Evolutionary conservation across 2,113 vertebrate genomes (phyloP), one percentile per base, ranked within the genome.

Genomic region (Azemiops feae): DNA sequence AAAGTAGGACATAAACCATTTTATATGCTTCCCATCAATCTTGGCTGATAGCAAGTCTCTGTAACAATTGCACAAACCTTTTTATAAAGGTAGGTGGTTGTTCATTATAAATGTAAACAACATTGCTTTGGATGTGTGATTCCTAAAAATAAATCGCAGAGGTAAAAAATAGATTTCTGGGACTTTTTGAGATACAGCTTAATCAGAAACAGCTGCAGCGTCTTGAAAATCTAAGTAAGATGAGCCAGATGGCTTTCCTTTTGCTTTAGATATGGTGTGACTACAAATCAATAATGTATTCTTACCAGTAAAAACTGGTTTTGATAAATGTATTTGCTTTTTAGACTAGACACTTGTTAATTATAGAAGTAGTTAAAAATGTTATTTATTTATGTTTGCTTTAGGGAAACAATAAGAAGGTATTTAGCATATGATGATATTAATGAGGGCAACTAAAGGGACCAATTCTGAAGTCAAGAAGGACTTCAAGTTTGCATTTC

Each of bases 151-250:
- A 98, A 93, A 97, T 95, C 94, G 88, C 93, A 92, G 94, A 92
- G 96, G 96, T 97, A 98, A 98, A 98, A 98, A 98, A 98, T 98
- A 98, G 97, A 94, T 96, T 94, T 94, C 94, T 96, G 95, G 94
- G 96, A 97, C 97, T 96, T 90, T 96, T 96, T 97, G 97, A 97
- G 96, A 98, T 98, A 97, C 96, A 97, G 97, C 97, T 97, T 98
- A 98, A 98, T 98, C 97, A 97, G 97, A 98, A 97, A 97, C 98
- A 98, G 98, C 98, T 98, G 98, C 97, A 97, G 97, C 98, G 97
- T 98, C 97, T 98, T 97, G 97, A 98, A 98, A 98, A 98, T 95
- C 87, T 96, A 97, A 97, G 97, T 98, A 98, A 96, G 94, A 97
- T 95, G 97, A 98, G 96, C 97, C 98, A 98, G 97, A 97, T 98